A percentile compares a stretch with the other conserved stretches of the same genome.
These are phyloP conservation scores for Axis porcinus DNA, from an alignment of 2,113 vertebrate genomes.

Conservation along the genomic window DNA sequence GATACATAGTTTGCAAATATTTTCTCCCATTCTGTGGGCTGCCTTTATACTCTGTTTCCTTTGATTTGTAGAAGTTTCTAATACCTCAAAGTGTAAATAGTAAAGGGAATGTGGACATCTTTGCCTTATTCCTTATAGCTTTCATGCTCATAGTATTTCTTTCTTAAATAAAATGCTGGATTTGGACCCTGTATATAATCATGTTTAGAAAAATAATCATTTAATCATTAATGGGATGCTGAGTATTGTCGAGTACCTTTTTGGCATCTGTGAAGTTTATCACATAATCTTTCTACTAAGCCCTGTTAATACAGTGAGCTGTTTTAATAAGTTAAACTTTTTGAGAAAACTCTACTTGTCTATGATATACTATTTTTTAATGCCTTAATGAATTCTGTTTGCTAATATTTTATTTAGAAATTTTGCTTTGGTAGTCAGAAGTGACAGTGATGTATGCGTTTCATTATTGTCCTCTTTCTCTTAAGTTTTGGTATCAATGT, in stretches of 20 bases:
- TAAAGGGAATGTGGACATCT: not conserved
- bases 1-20: not conserved
- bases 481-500: not conserved
- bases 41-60: not conserved
- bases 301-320: not conserved
- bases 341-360: not conserved
- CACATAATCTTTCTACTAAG: not conserved
- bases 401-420: not conserved
- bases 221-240: not conserved
- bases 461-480: not conserved
- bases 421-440: not conserved
- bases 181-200: not conserved
- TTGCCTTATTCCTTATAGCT: not conserved
- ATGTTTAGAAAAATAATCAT: not conserved
- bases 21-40: not conserved
- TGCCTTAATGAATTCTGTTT: not conserved
- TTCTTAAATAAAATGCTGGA: not conserved
- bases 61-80: not conserved
- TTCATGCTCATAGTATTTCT: not conserved
- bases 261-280: not conserved
- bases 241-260: not conserved
- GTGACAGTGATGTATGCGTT: not conserved
- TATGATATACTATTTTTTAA: not conserved
- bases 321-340: not conserved
- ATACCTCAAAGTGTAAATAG: not conserved